Base-by-base conservation (phyloP, 2,888 invertebrate genomes). In the Synanthedon myopaeformis region DNA sequence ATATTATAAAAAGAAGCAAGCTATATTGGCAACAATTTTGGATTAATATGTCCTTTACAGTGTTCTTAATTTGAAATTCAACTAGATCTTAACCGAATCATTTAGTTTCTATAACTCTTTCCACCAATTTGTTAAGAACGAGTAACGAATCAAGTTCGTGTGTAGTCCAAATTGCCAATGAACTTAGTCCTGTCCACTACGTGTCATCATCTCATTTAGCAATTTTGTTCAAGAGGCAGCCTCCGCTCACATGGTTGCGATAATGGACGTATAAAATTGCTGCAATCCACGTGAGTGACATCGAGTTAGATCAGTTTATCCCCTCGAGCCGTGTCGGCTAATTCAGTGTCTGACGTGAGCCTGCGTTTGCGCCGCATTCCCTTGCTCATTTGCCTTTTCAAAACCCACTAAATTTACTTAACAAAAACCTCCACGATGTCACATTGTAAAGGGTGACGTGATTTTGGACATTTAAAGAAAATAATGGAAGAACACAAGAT, bases 261-360 rank as follows among this genome's bases (percentile, higher is more conserved):
- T 80, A 79, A 76, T 80, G 70, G 75, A 69, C 61, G 69, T 66
- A 72, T 71, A 66, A 82, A 82, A 84, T 85, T 83, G 81, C 75
- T 66, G 82, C 82, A 82, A 82, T 81, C 75, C 79, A 74, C 66
- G 57, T 67, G 65, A 67, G 74, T 69, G 70, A 74, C 77, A 79
- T 76, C 71, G 72, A 77, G 79, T 82, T 81, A 79, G 73, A 69
- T 68, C 73, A 74, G 74, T 75, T 73, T 70, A 73, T 72, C 74
- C 72, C 73, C 68, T 67, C 70, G 67, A 67, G 58, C 54, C 60
- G 57, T 56, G 55, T 56, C 66, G 61, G 58, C 63, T 64, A 60
- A 62, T 61, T 67, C 69, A 69, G 69, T 69, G 62, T 62, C 58
- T 60, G 56, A 54, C 58, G 56, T 65, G 35, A 35, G 6, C 35